phyloP scores from a whole-genome alignment of 2,797 vertebrate genomes.

The Pyrrhura leucotis region DNA sequence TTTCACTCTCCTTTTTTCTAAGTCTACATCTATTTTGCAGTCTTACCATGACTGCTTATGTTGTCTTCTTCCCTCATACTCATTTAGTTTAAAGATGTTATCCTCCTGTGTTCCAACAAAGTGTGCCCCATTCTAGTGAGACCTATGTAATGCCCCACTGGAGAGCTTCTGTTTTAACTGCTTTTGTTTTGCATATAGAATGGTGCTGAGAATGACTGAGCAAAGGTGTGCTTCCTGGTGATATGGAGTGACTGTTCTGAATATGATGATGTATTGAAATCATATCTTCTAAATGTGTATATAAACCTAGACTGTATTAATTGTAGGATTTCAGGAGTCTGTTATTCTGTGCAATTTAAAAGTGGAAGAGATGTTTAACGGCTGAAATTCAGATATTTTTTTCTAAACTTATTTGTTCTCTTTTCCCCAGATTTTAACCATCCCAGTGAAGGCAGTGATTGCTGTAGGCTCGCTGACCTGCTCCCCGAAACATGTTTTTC shows the following conservation, averaged over 20 bases:
- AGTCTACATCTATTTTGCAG: fast-evolving
- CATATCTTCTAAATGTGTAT: neutral
- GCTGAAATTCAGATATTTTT: neutral
- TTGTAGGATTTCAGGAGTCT: neutral
- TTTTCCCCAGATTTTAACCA: slow-evolving; percentile 89
- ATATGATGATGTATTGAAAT: neutral
- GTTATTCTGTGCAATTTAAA: neutral
- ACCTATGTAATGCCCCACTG: neutral
- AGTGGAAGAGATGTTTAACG: neutral
- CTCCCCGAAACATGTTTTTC: slow-evolving; percentile 89
- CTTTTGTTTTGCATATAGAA: neutral
- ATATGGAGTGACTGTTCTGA: neutral
- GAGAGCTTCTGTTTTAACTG: neutral
- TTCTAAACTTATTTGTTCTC: neutral
- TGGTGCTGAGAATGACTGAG: neutral
- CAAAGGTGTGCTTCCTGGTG: neutral
- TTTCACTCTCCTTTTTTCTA: neutral
- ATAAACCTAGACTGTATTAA: neutral
- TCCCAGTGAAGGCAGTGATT: slow-evolving; percentile 94
- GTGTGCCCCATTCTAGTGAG: neutral
- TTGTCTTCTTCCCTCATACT: neutral
- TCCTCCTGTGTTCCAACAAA: neutral
- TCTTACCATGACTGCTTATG: neutral
- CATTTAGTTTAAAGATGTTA: neutral
- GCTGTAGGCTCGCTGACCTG: slow-evolving; percentile 92